Base-by-base conservation (phyloP, 2,113 vertebrate genomes). In the Pungitius pungitius region DNA sequence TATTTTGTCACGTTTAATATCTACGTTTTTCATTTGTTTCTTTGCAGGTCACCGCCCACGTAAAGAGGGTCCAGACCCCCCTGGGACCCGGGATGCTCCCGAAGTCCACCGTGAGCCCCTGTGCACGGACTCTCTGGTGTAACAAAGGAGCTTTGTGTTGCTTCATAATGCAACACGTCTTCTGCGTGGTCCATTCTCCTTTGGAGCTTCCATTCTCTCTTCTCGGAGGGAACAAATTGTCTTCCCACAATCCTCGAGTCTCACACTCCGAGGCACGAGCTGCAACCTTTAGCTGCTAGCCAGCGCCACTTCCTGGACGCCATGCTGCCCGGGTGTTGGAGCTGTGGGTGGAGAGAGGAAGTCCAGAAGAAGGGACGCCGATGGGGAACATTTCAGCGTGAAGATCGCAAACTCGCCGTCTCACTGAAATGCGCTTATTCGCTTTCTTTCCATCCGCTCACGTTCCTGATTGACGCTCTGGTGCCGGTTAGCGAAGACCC, bases 161-260 rank as follows among this genome's bases (percentile, higher is more conserved):
- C 14, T 18, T 56, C 5, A 10, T 33, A 56, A 55, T 10, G 69
- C 75, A 85, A 73, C 4, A 24, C 65, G 15, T 45, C 61, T 22
- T 52, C 61, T 87, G 68, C 81, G 7, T 11, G 59, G 14, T 62
- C 77, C 73, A 79, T 85, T 81, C 77, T 69, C 85, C 85, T 86
- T 83, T 72, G 54, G 79, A 74, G 80, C 82, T 86, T 88, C 75
- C 20, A 54, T 58, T 80, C 26, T 15, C 61, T 45, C 35, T 62
- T 68, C 78, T 82, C 73, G 11, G 24, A 35, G 70, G 35, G 81
- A 82, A 85, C 83, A 78, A 69, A 67, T 33, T 33, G 55, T 57
- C 27, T 33, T 69, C 39, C 65, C 69, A 86, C 77, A 58, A 30
- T n/a, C 9, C 22, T 45, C 0, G 3, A 63, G 77, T 81, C 77